Evolutionary conservation across 1,140 invertebrate species (phyloP).

Genomic region (Acromyrmex echinatior): DNA sequence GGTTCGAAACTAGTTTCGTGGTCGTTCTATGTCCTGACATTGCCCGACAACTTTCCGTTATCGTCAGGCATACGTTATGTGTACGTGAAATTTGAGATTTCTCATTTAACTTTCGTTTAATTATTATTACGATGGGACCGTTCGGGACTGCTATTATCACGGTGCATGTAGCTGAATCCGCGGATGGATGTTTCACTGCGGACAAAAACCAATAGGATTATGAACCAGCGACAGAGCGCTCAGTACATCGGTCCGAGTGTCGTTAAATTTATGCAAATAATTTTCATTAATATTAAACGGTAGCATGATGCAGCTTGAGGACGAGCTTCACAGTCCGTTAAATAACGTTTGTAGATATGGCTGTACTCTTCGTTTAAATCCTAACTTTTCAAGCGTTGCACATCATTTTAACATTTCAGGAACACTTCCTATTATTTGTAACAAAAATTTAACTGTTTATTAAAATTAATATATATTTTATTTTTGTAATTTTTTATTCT

Average conservation of each 20-base stretch:
- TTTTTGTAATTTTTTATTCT: background rate
- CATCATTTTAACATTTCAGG: constrained; percentile 16
- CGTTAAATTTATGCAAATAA: constrained; percentile 66
- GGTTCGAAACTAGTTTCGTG: constrained; percentile 71
- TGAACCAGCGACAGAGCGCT: constrained; percentile 8
- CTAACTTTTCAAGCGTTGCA: background rate
- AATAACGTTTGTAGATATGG: constrained; percentile 5
- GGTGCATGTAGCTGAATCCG: background rate
- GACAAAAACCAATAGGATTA: constrained; percentile 65
- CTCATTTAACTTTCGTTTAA: constrained; percentile 77
- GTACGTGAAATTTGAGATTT: constrained; percentile 69
- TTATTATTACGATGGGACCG: constrained; percentile 65
- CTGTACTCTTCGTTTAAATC: background rate
- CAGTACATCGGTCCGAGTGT: constrained; percentile 40
- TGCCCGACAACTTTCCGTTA: constrained; percentile 32
- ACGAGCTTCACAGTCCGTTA: background rate
- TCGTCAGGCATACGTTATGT: constrained; percentile 57
- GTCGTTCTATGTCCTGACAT: constrained; percentile 38
- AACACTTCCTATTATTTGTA: background rate
- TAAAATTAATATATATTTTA: constrained; percentile 21
- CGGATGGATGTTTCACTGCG: constrained; percentile 51
- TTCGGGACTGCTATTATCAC: constrained; percentile 51
- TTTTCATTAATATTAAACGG: constrained; percentile 65
- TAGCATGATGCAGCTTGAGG: background rate
- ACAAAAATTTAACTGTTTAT: constrained; percentile 6